Base-by-base conservation (phyloP, 2,113 vertebrate genomes). In the Tyto alba region DNA sequence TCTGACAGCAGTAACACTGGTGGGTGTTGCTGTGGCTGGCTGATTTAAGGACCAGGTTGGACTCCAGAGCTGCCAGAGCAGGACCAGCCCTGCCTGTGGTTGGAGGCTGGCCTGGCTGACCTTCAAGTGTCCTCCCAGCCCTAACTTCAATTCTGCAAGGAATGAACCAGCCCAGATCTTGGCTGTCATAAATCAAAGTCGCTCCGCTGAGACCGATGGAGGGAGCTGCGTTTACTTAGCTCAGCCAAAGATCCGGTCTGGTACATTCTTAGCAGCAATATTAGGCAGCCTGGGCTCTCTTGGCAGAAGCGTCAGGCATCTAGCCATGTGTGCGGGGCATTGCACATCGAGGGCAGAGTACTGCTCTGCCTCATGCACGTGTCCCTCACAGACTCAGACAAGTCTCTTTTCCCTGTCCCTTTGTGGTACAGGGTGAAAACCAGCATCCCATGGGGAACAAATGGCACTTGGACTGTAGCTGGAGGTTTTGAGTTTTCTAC, bases 151-250 rank as follows among this genome's bases (percentile, higher is more conserved):
- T 94, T 93, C 86, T 95, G 86, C 3, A 2, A 93, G 76, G 80
- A 96, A 92, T 30, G 79, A 96, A 92, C 68, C 29, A 88, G 90
- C 93, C 83, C 52, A 95, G 90, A 95, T 93, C 91, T 85, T 85
- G 76, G 91, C 84, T 92, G 86, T 93, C 81, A 87, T 96, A 96
- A 96, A 97, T 96, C 96, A 96, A 93, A 96, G 89, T 93, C 29
- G 1, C 59, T 97, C 92, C 71, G 0, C 95, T 90, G 92, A 96
- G 90, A 96, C 93, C 63, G 2, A 34, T 63, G 95, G 88, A 93
- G 92, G 72, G 88, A 96, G 72, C 92, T 82, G 92, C 26, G 0
- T 96, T 96, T 92, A 96, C 94, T 96, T 89, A 96, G 90, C 92
- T 95, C 92, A 95, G 83, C 80, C 73, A 38, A 69, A 87, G 96